Percentiles rank a stretch among this genome's conserved stretches.
Conservation (phyloP, 2,113 vertebrate genomes). For the Eidolon helvum region DNA sequence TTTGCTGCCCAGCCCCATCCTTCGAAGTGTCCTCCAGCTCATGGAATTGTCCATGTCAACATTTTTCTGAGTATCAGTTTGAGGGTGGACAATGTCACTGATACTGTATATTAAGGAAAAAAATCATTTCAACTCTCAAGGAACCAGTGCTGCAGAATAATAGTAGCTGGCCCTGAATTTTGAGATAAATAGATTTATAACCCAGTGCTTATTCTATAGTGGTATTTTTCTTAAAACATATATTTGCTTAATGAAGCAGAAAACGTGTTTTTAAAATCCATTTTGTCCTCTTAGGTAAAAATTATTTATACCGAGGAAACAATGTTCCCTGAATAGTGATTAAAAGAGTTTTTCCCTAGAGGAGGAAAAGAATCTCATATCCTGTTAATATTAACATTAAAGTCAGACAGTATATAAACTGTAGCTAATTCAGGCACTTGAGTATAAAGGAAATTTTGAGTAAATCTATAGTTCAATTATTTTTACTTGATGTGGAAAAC, state of each 20-base stretch:
- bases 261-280: not conserved
- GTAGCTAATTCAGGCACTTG: not conserved
- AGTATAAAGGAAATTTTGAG: not conserved
- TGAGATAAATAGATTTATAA: not conserved
- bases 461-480: not conserved
- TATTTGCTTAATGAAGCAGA: not conserved
- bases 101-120: not conserved
- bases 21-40: not conserved
- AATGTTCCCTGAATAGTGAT: not conserved
- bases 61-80: not conserved
- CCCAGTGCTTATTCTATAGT: not conserved
- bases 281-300: slow-evolving; percentile 14
- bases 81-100: not conserved
- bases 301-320: slow-evolving; percentile 20
- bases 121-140: not conserved
- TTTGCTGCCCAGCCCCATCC: not conserved
- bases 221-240: not conserved
- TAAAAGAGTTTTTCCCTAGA: not conserved
- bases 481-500: not conserved
- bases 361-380: not conserved
- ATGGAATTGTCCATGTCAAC: not conserved
- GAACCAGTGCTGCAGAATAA: not conserved
- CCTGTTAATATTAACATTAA: slow-evolving; percentile 23
- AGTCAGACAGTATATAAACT: not conserved
- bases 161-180: not conserved